Conservation (phyloP, 2,888 invertebrate species). For the Ichneumoninae sp. region DNA sequence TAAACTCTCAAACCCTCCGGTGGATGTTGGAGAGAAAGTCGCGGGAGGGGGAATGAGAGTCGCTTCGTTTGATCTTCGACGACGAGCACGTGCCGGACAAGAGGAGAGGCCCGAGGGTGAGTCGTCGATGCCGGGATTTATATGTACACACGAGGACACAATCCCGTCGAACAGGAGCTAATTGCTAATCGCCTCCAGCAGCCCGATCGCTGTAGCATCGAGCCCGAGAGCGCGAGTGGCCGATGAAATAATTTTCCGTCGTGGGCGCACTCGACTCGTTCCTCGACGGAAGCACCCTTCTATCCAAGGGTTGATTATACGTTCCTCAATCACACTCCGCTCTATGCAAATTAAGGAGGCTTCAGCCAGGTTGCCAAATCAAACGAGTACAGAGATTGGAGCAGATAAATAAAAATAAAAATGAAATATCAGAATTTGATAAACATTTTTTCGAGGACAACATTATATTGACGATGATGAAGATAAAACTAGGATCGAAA, state of each 20-base stretch:
- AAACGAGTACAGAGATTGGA: not conserved
- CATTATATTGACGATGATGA: too few relatives aligned
- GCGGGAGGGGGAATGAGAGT: conserved; percentile 41
- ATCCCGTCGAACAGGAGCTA: conserved; percentile 61
- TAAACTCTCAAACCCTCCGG: conserved; percentile 52
- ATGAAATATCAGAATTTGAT: not conserved
- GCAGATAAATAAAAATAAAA: not conserved
- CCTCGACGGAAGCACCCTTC: conserved; percentile 45
- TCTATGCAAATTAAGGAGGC: conserved; percentile 37
- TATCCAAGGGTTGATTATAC: conserved; percentile 31
- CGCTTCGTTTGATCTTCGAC: conserved; percentile 67
- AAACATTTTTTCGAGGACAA: not conserved
- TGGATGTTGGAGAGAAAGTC: conserved; percentile 55
- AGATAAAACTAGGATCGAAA: too few relatives aligned
- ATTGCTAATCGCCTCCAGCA: conserved; percentile 70
- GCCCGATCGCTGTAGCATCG: conserved; percentile 62
- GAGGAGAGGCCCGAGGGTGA: conserved; percentile 43
- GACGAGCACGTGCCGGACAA: conserved; percentile 62
- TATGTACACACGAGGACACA: conserved; percentile 52
- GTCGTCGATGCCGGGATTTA: conserved; percentile 5
- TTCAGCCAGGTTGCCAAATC: not conserved
- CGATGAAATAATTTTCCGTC: conserved; percentile 65
- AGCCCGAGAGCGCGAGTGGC: conserved; percentile 5
- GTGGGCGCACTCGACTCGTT: conserved; percentile 30
- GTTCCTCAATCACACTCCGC: conserved; percentile 31